Evolutionary conservation across 2,888 invertebrate species (phyloP), one percentile per base, ranked within the genome.

Genomic region (Tetropium fuscum): DNA sequence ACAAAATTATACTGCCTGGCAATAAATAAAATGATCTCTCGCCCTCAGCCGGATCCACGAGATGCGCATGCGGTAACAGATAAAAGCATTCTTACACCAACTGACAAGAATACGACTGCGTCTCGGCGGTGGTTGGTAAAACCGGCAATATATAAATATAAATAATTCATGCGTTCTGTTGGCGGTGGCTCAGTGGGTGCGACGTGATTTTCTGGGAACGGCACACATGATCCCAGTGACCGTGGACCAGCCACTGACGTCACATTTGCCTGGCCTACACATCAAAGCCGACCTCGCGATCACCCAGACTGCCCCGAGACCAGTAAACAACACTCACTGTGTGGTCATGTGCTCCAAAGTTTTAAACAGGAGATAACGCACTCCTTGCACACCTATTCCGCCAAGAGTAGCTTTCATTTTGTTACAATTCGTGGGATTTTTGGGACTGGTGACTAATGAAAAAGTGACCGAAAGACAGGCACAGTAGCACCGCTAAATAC

Each of bases 141-240:
- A 25, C 44, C 27, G n/a, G 7, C 16, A 27, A 27, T 44, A 44
- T 25, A 44, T 44, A 27, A 8, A 34, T 34, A 63, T 63, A 54
- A 63, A 63, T 63, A 63, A 63, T 63, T 63, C 63, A 63, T 63
- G 53, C 19, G 57, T 57, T 55, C 34, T 18, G 51, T 58, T 60
- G 63, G 59, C 60, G 63, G 63, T 58, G 57, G 57, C 36, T 62
- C 73, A 2, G 82, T 83, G 57, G 62, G 62, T 54, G 62, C 54
- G 58, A 54, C 58, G 47, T 27, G 40, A 51, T 62, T 58, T 62
- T 62, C 62, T 62, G 57, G 58, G 62, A 62, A 62, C 54, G 59
- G 57, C 59, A 27, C 56, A 51, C 55, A 57, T 53, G 63, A 56
- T 55, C 62, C 53, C 56, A 53, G 56, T 49, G 63, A 57, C 63